phyloP scores from a whole-genome alignment of 2,113 vertebrate species.

The Trematomus loennbergii region DNA sequence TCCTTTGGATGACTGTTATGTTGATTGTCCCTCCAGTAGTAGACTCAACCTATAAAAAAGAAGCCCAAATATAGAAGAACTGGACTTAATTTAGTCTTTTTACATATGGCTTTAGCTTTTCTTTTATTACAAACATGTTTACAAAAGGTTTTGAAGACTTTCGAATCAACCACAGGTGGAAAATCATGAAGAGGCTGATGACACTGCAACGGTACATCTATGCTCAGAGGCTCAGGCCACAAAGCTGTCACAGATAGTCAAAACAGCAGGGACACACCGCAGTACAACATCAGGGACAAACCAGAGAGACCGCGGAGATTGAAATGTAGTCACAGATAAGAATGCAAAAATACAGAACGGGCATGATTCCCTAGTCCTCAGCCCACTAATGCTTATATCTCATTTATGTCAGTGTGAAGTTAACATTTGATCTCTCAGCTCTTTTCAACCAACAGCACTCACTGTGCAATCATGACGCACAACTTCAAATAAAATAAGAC shows the following conservation, averaged over 20 bases:
- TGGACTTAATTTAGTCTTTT: constrained; percentile 78
- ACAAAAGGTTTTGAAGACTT: constrained; percentile 76
- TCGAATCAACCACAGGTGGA: constrained; percentile 66
- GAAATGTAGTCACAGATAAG: constrained; percentile 38
- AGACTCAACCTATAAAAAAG: neutral
- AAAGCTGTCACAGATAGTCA: constrained; percentile 47
- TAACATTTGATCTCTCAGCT: constrained; percentile 27
- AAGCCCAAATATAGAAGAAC: constrained; percentile 67
- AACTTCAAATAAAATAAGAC: constrained; percentile 35
- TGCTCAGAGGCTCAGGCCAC: constrained; percentile 45
- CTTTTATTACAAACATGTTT: constrained; percentile 81
- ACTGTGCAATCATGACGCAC: constrained; percentile 29
- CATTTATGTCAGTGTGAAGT: constrained; percentile 19
- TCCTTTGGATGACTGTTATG: no score
- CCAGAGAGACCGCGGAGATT: constrained; percentile 30
- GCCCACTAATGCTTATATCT: constrained; percentile 8
- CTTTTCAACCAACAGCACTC: neutral
- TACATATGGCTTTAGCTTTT: constrained; percentile 83
- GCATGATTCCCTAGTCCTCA: constrained; percentile 45
- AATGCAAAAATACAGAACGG: constrained; percentile 37
- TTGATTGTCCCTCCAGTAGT: no score
- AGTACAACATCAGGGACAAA: constrained; percentile 50
- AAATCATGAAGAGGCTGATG: constrained; percentile 51
- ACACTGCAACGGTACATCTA: constrained; percentile 47
- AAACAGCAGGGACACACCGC: constrained; percentile 47